Base-by-base conservation (phyloP, 2,113 vertebrate genomes). In the Euleptes europaea region DNA sequence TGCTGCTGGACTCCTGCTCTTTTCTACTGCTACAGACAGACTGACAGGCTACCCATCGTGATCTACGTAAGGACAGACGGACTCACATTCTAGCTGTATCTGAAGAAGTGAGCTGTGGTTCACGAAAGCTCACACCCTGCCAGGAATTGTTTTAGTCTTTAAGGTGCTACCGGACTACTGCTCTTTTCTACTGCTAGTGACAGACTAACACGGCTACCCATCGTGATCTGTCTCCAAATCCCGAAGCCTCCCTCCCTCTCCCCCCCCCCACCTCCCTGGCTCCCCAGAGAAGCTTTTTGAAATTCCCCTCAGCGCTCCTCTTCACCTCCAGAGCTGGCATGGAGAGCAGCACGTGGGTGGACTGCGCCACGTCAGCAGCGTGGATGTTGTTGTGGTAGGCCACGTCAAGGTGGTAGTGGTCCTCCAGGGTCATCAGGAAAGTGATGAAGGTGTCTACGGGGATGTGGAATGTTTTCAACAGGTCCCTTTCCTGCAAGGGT, bases 381-480 rank as follows among this genome's bases (percentile, higher is more conserved):
- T 99, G 98, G 81, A 98, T 96, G 95, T 93, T 99, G 96, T 99
- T 99, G 96, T 99, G 98, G 85, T 99, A 99, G n/a, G 97, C 97
- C 82, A 98, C 96, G 0, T 98, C 97, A 0, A 95, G 60, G 0
- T 94, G 98, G 93, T 99, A 99, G 89, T 99, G 98, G 8, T 97
- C 97, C 91, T 99, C 98, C 91, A 99, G 91, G 0, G 97, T 98
- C 96, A 98, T 96, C 95, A 98, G 96, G 95, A 97, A 99, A 54
- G 97, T 98, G 90, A 97, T 95, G 87, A 99, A 97, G 5, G 97
- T 97, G 93, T 98, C 97, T 0, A 60, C 94, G 0, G 98, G 98
- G 88, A 99, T 99, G 92, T 95, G 97, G 92, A 99, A 99, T 2
- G 97, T 97, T 96, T 98, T 99, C n/a, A 99, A 95, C 87, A 99